Conservation (phyloP, 1,140 invertebrate species). For the Babylonia areolata region DNA sequence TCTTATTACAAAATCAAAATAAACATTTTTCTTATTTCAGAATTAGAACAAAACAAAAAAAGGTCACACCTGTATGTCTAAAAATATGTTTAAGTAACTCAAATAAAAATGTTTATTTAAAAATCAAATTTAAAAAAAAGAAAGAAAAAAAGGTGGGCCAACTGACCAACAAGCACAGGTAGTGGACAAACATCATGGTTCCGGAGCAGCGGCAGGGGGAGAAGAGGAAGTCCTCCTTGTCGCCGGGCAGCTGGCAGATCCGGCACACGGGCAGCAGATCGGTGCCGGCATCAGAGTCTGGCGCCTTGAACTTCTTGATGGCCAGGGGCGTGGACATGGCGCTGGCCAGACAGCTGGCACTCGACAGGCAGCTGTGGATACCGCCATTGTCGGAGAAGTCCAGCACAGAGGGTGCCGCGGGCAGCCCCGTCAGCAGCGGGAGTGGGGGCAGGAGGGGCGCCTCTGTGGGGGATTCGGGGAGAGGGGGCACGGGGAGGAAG, state of each 20-base stretch:
- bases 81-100: no score
- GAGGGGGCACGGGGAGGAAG: background rate
- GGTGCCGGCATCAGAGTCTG: constrained; percentile 64
- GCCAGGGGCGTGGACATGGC: constrained; percentile 55
- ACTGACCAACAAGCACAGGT: constrained; percentile 78
- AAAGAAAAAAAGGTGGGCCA: background rate
- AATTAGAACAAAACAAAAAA: no score
- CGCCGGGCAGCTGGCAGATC: constrained; percentile 78
- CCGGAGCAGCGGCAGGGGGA: constrained; percentile 79
- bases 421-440: background rate
- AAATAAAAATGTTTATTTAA: no score
- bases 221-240: constrained; percentile 77
- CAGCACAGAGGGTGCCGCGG: background rate
- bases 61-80: no score
- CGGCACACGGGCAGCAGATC: constrained; percentile 76
- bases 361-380: constrained; percentile 36
- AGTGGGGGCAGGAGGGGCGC: constrained; percentile 13
- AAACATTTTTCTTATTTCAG: no score
- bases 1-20: no score
- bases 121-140: no score
- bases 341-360: constrained; percentile 46
- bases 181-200: constrained; percentile 79
- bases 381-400: constrained; percentile 14
- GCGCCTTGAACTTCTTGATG: constrained; percentile 55
- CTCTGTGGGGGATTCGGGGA: constrained; percentile 20